Base-by-base conservation (phyloP, 2,797 vertebrate genomes). In the Neoniphon sammara region DNA sequence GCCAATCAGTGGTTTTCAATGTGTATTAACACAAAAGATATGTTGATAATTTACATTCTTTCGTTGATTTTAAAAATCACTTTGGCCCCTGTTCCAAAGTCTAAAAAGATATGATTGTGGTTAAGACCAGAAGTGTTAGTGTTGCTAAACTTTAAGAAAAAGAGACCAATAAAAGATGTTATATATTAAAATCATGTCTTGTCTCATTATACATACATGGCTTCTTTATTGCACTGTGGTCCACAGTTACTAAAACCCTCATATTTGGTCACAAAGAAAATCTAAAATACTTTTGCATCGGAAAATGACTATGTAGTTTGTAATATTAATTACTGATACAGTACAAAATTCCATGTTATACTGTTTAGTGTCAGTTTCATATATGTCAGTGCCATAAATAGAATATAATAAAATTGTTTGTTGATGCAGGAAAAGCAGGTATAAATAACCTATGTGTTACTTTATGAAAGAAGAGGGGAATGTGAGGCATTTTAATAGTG, bases 191-290 rank as follows among this genome's bases (percentile, higher is more conserved):
- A 66, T 27, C 5, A 17, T 34, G 44, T 65, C 6, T 50, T 50
- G 69, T 54, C 61, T 49, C n/a, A n/a, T n/a, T n/a, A n/a, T n/a
- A n/a, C n/a, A n/a, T n/a, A n/a, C n/a, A 62, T 59, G 56, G 59
- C 60, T 70, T 82, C 56, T 73, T 83, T 84, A 85, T 85, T 90
- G 84, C 83, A 84, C 57, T n/a, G 65, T 27, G 34, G 60, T 72
- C 56, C 2, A 11, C 46, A 36, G 60, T 23, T 57, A 52, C 10
- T 10, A 70, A 12, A 75, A 54, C 59, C 73, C 64, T 83, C 20
- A 11, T 53, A 42, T 39, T 36, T 70, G 27, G 58, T 65, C 36
- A 81, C 59, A 72, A 53, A 70, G 31, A 47, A 12, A 4, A 64
- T 30, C 25, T 8, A 72, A 50, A 34, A 63, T 20, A 72, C 55